Base-by-base conservation (phyloP, 2,888 invertebrate species). In the Heterodera filipjevi region DNA sequence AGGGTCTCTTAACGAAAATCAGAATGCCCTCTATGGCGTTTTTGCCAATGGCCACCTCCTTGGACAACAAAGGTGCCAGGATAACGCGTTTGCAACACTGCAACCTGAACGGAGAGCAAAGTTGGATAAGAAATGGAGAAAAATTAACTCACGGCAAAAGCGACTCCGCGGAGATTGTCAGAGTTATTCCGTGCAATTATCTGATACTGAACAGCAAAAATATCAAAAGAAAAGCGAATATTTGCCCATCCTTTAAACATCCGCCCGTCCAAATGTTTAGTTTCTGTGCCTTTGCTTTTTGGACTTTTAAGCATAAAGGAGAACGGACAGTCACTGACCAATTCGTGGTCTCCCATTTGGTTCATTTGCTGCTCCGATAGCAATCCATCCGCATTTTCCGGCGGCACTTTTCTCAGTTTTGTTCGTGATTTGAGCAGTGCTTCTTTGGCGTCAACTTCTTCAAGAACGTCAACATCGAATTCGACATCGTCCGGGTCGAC, bases 401-500 rank as follows among this genome's bases (percentile, higher is more conserved):
- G 72, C 27, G 84, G 80, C 5, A 84, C 53, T 1, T 82, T 53
- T 27, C 74, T 76, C 46, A 84, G 64, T 32, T 79, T 83, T 10
- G 82, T 75, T 72, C 79, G 80, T 5, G 83, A 82, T 70, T 79
- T 84, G 35, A 82, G 70, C 75, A 76, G 77, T 33, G 81, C 79
- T n/a, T 73, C 72, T 32, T 77, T 77, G n/a, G 82, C 84, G 35
- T 85, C 84, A 16, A 84, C 77, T 73, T 87, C 89, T 73, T 85
- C 84, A 74, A 89, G 80, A n/a, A 82, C 83, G 22, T 82, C 85
- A 32, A 85, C 79, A 46, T 85, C 89, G 59, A 87, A 87, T 27
- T 86, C 84, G n/a, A 87, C 79, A 68, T 93, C 92, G 86, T 93
- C 92, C 0, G 81, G 80, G 70, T 80, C 80, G 72, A 93, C 92